These are phyloP conservation scores for Panurus biarmicus DNA, from an alignment of 2,113 vertebrate genomes.

Conservation along the genomic window DNA sequence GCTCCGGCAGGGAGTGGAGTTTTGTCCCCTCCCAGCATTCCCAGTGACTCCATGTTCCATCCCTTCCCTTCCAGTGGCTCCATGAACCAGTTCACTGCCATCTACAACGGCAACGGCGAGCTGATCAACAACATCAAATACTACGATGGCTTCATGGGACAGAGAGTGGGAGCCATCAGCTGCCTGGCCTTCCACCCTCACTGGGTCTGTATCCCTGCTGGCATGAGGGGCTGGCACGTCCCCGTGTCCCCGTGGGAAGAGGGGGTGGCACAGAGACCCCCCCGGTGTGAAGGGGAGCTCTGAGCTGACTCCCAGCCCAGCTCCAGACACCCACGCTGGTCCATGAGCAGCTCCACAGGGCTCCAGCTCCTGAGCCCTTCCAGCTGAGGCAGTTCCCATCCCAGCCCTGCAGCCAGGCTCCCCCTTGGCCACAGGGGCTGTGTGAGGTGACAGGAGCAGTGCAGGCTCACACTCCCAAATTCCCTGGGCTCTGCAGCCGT, in stretches of 20 bases:
- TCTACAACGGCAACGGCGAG: conserved; percentile 89
- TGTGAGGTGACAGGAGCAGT: background rate
- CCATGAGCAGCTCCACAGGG: fast-evolving
- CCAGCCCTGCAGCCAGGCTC: background rate
- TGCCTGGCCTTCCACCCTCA: conserved; percentile 96
- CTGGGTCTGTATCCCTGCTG: conserved; percentile 78
- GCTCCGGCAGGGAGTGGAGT: too few species aligned
- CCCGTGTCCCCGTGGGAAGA: background rate
- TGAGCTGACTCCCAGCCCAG: background rate
- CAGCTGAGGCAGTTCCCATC: background rate
- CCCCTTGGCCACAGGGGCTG: background rate
- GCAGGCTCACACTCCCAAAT: background rate
- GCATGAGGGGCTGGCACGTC: background rate
- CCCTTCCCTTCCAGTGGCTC: conserved; percentile 80
- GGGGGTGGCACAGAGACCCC: background rate
- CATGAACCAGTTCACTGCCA: conserved; percentile 98
- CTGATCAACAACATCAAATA: conserved; percentile 98
- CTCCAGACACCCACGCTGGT: background rate
- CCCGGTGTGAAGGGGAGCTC: background rate
- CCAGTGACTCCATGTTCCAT: background rate
- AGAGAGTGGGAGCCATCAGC: conserved; percentile 96
- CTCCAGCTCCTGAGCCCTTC: background rate
- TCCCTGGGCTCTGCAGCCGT: background rate
- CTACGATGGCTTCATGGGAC: conserved; percentile 99
- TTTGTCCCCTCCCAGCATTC: background rate